A percentile compares a stretch with the other conserved stretches of the same genome.
phyloP scores from a whole-genome alignment of 2,113 vertebrate genomes.

The Chlorocebus sabaeus region DNA sequence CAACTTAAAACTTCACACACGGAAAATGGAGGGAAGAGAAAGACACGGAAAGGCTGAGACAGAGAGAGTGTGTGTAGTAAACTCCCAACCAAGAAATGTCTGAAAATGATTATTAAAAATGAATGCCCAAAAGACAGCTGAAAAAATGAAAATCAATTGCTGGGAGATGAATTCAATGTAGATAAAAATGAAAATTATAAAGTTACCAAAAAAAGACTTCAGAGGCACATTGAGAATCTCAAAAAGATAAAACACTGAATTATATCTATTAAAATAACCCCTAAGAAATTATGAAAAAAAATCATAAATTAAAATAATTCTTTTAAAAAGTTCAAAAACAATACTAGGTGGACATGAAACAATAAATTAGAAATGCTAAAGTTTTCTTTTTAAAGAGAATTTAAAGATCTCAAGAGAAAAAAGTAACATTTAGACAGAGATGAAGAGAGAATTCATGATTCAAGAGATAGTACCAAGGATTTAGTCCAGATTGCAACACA shows the following conservation, averaged over 20 bases:
- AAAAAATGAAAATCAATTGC: neutral
- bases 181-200: neutral
- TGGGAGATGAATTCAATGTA: neutral
- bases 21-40: neutral
- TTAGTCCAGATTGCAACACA: neutral
- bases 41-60: fast-evolving
- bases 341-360: neutral
- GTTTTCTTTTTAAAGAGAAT: neutral
- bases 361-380: neutral
- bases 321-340: neutral
- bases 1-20: neutral
- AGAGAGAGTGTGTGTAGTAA: neutral
- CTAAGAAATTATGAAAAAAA: neutral
- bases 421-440: neutral
- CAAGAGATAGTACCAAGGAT: neutral
- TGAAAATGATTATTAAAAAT: neutral
- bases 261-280: neutral
- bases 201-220: neutral
- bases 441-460: neutral
- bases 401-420: neutral
- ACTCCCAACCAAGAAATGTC: neutral
- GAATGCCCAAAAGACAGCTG: neutral
- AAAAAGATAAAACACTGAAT: neutral
- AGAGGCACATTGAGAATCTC: neutral
- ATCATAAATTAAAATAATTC: neutral